A percentile compares a stretch with the other conserved stretches of the same genome.
Evolutionary conservation across 2,797 vertebrate species (phyloP).

Genomic region (Rhabdophis nuchalis): DNA sequence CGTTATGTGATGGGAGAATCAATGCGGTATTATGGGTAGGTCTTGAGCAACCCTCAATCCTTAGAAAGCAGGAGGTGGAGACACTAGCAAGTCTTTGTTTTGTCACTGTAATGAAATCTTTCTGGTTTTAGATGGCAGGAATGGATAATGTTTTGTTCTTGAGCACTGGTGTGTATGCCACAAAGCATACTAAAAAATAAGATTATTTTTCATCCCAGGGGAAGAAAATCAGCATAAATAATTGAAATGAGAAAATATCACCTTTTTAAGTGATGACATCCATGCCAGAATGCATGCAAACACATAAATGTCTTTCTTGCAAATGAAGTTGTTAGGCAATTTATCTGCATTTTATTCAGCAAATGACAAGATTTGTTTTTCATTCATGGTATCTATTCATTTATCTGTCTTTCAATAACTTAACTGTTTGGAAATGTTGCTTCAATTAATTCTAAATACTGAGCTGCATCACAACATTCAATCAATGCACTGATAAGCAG

Average conservation of each 20-base stretch:
- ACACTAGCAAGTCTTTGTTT: too few species aligned
- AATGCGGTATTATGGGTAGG: too few species aligned
- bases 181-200: neutral
- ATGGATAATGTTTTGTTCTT: neutral
- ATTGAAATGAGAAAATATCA: neutral
- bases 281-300: neutral
- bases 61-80: too few species aligned
- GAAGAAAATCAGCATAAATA: neutral
- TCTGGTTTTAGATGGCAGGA: neutral
- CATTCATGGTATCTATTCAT: neutral
- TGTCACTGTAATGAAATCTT: neutral
- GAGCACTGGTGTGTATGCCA: neutral
- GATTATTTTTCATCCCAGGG: neutral
- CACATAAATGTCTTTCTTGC: neutral
- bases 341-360: neutral
- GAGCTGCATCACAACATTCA: neutral
- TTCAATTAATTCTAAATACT: neutral
- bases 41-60: too few species aligned
- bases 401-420: neutral
- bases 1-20: too few species aligned
- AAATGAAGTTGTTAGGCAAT: neutral
- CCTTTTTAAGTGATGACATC: neutral
- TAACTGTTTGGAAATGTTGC: neutral
- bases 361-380: neutral
- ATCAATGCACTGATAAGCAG: neutral